Evolutionary conservation across 2,797 vertebrate genomes (phyloP), one percentile per base, ranked within the genome.

Genomic region (Linurgus olivaceus): DNA sequence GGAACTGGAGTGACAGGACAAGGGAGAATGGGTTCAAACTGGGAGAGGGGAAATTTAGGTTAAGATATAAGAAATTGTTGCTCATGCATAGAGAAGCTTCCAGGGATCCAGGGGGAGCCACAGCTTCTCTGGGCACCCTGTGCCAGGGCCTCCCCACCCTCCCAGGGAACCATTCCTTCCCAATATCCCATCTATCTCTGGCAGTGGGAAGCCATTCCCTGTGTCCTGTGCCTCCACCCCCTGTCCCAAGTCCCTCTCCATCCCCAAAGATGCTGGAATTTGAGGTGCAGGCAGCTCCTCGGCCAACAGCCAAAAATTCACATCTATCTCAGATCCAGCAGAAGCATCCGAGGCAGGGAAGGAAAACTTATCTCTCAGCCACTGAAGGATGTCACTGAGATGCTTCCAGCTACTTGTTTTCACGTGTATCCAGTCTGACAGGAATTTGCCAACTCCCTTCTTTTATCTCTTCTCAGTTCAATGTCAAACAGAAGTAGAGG

Each of bases 351-450:
- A 40, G 31, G 57, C 33, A 67, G 31, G 70, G 87, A 77, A 13
- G 35, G 37, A 75, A 68, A 84, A 48, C 40, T 67, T 47, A 18
- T 92, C 57, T 88, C 45, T 44, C 1, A 74, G 62, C 58, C 57
- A 67, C 73, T 42, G 62, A 71, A 68, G 48, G 62, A 88, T 80
- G 93, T 48, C 61, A 24, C 70, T 33, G 31, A 86, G 84, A 78
- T 67, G 62, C 72, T 84, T 70, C 54, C 88, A 90, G 48, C 76
- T 38, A n/a, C 33, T 5, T 58, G 33, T 77, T 70, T 86, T 63
- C 73, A 67, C 73, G 48, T 33, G 18, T 65, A 88, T 61, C 73
- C 81, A 81, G 35, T 33, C 70, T 75, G 93, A 93, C 84, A 81
- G 80, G 73, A 78, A 42, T 84, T 51, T 0, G 0, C 77, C 66